Evolutionary conservation across 2,113 vertebrate species (phyloP).

Genomic region (Scalopus aquaticus): DNA sequence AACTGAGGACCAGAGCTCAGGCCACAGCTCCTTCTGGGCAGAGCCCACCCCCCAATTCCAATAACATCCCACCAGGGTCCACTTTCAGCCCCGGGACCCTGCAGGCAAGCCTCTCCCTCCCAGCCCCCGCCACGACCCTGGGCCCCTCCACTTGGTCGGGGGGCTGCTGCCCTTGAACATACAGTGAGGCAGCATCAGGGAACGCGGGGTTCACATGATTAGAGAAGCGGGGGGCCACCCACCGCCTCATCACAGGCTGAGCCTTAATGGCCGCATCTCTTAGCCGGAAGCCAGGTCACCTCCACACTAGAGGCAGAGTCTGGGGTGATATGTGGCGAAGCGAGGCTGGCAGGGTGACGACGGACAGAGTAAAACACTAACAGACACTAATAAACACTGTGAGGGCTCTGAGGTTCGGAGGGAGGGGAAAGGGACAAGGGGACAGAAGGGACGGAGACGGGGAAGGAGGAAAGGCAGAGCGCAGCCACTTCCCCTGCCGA

Average conservation of each 20-base stretch:
- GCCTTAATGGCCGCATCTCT: not conserved
- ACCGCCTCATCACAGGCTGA: not conserved
- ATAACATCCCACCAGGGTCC: not conserved
- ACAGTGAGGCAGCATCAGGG: not conserved
- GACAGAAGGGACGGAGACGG: not conserved
- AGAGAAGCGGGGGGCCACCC: not conserved
- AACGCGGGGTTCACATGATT: not conserved
- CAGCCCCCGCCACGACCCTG: not conserved
- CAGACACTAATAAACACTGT: no score
- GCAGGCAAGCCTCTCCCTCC: no score
- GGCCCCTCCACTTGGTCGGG: accelerated
- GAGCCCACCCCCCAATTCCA: no score
- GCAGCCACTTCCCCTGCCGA: not conserved
- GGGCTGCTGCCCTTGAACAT: not conserved
- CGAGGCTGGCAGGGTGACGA: no score
- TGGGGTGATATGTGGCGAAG: no score
- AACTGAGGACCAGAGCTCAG: not conserved
- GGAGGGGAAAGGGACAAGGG: no score
- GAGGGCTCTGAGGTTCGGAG: no score
- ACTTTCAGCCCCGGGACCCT: no score
- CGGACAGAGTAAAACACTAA: no score
- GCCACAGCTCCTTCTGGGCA: not conserved
- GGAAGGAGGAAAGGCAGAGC: not conserved
- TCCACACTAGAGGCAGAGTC: no score
- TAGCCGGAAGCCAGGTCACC: not conserved